Percentiles rank a stretch among this genome's conserved stretches.
Conservation (phyloP, 1,140 invertebrate species). For the Goniozus legneri region DNA sequence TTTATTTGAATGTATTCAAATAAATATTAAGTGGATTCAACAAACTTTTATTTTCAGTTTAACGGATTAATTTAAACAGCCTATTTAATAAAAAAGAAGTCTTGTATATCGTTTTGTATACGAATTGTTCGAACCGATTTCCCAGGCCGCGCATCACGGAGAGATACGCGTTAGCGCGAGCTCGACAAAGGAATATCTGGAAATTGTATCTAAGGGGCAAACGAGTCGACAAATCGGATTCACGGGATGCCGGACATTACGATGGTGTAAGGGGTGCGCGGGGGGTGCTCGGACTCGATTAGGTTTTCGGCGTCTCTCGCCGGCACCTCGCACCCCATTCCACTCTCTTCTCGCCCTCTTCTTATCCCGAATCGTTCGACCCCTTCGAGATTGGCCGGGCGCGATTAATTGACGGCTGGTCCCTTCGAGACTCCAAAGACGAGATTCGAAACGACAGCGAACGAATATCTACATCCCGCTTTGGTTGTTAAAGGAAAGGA, state of each 20-base stretch:
- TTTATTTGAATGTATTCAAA: too few species aligned
- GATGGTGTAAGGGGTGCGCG: conserved; percentile 4
- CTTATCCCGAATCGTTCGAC: conserved; percentile 13
- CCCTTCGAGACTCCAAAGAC: conserved; percentile 26
- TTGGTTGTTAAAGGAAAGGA: too few species aligned
- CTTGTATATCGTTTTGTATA: too few species aligned
- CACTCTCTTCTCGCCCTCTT: conserved; percentile 5
- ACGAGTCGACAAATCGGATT: conserved; percentile 48
- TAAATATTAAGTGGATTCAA: too few species aligned
- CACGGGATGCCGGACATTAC: conserved; percentile 36
- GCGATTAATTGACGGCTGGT: conserved; percentile 37
- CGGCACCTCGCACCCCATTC: conserved; percentile 21
- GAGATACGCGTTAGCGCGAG: too few species aligned
- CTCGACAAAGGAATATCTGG: conserved; percentile 12
- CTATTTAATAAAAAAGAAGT: too few species aligned
- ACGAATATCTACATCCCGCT: too few species aligned
- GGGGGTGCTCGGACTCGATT: conserved; percentile 31
- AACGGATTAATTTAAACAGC: too few species aligned
- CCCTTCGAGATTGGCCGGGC: conserved; percentile 35
- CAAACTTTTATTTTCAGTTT: too few species aligned
- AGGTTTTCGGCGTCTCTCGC: conserved; percentile 26
- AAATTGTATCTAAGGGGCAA: conserved; percentile 22
- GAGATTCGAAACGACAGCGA: conserved; percentile 33
- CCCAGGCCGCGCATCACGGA: too few species aligned
- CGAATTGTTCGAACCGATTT: too few species aligned